Percentiles rank a stretch among this genome's conserved stretches.
phyloP scores from a whole-genome alignment of 2,888 invertebrate genomes.

The Melanchra persicariae region DNA sequence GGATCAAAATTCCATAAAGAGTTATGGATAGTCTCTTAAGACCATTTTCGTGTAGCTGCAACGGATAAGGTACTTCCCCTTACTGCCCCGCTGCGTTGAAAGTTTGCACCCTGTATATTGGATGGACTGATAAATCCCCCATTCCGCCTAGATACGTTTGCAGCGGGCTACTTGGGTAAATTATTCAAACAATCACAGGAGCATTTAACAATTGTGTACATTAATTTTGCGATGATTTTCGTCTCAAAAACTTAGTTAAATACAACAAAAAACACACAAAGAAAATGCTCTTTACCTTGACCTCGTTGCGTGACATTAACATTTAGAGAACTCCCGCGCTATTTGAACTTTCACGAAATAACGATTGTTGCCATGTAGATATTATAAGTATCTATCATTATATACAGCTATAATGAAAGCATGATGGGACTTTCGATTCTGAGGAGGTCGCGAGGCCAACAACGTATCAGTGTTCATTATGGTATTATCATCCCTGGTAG shows the following conservation, averaged over 20 bases:
- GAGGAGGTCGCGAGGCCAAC: neutral
- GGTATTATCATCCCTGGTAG: neutral
- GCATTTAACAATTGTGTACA: neutral
- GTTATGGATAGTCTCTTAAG: no score
- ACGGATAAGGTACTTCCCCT: no score
- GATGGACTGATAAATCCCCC: no score
- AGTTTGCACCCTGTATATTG: no score
- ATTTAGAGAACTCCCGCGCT: slow-evolving; percentile 6
- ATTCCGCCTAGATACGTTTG: no score
- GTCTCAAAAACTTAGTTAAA: neutral
- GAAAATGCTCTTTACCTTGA: slow-evolving; percentile 26
- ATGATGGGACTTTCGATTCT: neutral
- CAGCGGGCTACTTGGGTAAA: no score
- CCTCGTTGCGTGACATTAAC: neutral
- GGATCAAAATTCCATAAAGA: no score
- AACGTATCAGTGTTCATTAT: neutral
- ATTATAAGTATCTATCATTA: neutral
- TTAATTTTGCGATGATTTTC: neutral
- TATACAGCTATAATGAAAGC: neutral
- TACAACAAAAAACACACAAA: neutral
- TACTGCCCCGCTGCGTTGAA: no score
- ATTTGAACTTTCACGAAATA: slow-evolving; percentile 25
- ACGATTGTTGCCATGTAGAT: slow-evolving; percentile 10
- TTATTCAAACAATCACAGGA: no score
- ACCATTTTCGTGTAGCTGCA: no score